A percentile compares a stretch with the other conserved stretches of the same genome.
These are phyloP conservation scores for Toxostoma redivivum DNA, from an alignment of 2,113 vertebrate species.

Conservation along the genomic window DNA sequence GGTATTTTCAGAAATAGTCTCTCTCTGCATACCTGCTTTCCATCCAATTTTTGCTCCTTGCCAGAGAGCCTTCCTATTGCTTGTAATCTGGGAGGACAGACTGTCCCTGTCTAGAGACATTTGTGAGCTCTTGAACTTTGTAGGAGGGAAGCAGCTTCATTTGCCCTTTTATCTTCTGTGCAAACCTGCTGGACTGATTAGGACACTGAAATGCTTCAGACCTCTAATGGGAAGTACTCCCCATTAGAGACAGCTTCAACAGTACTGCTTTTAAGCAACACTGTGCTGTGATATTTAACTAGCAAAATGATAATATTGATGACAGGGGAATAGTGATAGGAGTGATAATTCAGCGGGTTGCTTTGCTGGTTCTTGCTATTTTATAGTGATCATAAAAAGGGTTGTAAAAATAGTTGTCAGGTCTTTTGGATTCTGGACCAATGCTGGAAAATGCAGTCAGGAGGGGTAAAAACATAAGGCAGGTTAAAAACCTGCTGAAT, in stretches of 20 bases:
- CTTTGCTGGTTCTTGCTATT: background rate
- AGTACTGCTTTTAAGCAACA: background rate
- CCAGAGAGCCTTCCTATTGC: background rate
- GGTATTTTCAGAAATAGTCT: constrained; percentile 16
- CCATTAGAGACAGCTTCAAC: background rate
- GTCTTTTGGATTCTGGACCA: background rate
- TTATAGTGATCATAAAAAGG: background rate
- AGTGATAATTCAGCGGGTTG: background rate
- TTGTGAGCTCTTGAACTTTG: background rate
- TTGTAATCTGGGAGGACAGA: background rate
- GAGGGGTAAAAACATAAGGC: background rate
- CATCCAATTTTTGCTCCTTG: background rate
- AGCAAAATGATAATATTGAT: background rate
- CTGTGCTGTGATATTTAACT: background rate
- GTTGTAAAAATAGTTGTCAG: background rate
- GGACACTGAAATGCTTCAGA: background rate
- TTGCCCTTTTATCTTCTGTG: background rate
- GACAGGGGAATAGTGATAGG: background rate
- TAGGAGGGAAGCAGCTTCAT: background rate
- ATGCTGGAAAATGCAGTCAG: background rate
- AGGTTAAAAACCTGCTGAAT: background rate
- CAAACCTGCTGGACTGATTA: background rate
- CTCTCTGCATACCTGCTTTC: background rate
- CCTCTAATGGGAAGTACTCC: background rate
- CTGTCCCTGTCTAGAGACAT: background rate